Evolutionary conservation across 30 jellyfish, hydroid and myxozoan species (phyloP).

Genomic region (Aurelia sp.): DNA sequence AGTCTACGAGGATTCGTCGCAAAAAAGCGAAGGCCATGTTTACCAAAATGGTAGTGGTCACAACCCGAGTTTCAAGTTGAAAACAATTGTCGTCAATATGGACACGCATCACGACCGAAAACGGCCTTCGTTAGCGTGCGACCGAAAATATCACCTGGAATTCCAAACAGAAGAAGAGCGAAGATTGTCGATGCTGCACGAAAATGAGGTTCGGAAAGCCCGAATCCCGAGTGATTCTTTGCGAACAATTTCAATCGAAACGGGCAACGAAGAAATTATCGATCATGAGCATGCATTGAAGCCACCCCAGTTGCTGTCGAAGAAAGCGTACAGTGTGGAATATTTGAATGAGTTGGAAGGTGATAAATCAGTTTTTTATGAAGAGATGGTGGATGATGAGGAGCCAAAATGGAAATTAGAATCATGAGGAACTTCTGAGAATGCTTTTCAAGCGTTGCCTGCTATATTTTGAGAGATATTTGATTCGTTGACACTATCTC

Average conservation of each 20-base stretch:
- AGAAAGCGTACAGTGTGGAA: slow-evolving; percentile 59
- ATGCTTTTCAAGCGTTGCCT: no score
- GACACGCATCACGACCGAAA: slow-evolving; percentile 49
- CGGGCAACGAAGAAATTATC: slow-evolving; percentile 45
- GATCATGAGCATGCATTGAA: slow-evolving; percentile 14
- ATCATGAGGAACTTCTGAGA: background rate
- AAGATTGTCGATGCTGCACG: slow-evolving; percentile 5
- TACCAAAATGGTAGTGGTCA: background rate
- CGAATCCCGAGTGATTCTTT: slow-evolving; percentile 28
- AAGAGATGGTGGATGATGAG: slow-evolving; percentile 60
- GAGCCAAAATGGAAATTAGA: slow-evolving; percentile 52
- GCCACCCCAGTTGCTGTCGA: slow-evolving; percentile 41
- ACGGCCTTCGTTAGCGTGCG: background rate
- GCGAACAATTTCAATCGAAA: slow-evolving; percentile 52
- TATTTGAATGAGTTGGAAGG: slow-evolving; percentile 48
- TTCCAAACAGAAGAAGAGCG: slow-evolving; percentile 49
- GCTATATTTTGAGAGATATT: no score
- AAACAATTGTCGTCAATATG: slow-evolving; percentile 44
- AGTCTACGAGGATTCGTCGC: slow-evolving; percentile 28
- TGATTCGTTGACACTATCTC: no score
- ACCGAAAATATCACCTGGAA: slow-evolving; percentile 21
- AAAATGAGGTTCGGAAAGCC: slow-evolving; percentile 12
- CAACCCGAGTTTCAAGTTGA: slow-evolving; percentile 23
- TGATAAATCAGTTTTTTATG: slow-evolving; percentile 50
- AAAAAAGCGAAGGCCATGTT: background rate